A percentile compares a stretch with the other conserved stretches of the same genome.
These are phyloP conservation scores for Onchidella celtica DNA, from an alignment of 2,888 invertebrate genomes.

Conservation along the genomic window DNA sequence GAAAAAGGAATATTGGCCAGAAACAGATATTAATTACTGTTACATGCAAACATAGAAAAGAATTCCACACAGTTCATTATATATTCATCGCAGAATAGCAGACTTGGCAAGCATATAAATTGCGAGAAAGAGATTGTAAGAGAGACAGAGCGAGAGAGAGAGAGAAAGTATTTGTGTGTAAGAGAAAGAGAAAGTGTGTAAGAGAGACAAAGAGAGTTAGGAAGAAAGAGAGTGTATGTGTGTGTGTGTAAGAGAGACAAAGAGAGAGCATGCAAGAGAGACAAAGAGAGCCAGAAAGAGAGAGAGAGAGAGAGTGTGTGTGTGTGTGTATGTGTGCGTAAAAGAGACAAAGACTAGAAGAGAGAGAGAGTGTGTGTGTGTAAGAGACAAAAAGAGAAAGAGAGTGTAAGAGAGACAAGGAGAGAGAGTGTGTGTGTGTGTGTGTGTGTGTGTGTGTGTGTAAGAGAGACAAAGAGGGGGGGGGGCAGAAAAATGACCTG, in stretches of 20 bases:
- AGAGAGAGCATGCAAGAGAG: not conserved
- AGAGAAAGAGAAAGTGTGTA: not conserved
- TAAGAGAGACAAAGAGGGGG: not conserved
- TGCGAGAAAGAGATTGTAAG: no score
- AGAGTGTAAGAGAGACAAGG: not conserved
- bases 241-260: not conserved
- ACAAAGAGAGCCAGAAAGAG: not conserved
- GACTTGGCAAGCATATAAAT: no score
- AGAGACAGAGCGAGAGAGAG: no score
- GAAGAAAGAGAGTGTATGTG: not conserved
- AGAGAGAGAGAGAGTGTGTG: not conserved
- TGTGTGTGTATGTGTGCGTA: not conserved
- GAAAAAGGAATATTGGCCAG: no score
- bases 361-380: not conserved
- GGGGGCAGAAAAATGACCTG: not conserved
- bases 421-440: not conserved
- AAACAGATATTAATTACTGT: no score
- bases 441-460: not conserved
- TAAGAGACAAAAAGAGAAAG: not conserved
- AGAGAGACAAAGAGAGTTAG: not conserved
- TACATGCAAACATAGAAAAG: no score
- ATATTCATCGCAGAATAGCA: no score
- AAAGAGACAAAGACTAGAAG: not conserved
- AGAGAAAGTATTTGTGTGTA: no score
- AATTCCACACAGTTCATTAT: no score